These are phyloP conservation scores for Synanthedon vespiformis DNA, from an alignment of 2,888 invertebrate genomes.

Conservation along the genomic window DNA sequence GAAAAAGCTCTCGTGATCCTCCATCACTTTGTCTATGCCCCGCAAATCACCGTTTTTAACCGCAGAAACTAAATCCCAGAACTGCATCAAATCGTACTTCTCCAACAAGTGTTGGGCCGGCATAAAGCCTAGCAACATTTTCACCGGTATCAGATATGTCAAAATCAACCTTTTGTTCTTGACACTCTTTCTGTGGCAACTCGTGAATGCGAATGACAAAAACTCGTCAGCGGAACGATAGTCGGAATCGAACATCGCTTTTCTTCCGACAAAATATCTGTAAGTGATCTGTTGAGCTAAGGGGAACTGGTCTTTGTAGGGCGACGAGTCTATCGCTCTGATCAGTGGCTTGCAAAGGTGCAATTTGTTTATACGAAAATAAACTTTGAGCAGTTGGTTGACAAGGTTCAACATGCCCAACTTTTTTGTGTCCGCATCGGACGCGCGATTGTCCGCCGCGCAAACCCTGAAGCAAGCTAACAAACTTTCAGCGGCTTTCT, in stretches of 20 bases:
- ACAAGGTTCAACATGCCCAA: conserved; percentile 96
- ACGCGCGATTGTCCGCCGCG: conserved; percentile 92
- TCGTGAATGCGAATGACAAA: conserved; percentile 91
- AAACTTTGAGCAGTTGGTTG: conserved; percentile 95
- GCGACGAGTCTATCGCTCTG: conserved; percentile 94
- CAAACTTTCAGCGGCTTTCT: conserved; percentile 93
- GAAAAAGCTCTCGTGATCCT: conserved; percentile 90
- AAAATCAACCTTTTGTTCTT: conserved; percentile 93
- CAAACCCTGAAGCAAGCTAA: conserved; percentile 95
- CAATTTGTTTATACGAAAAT: conserved; percentile 91
- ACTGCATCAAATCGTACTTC: conserved; percentile 92
- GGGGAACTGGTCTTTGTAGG: conserved; percentile 89
- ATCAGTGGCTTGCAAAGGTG: conserved; percentile 95
- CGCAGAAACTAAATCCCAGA: conserved; percentile 88
- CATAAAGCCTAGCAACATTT: conserved; percentile 96
- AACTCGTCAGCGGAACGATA: conserved; percentile 93
- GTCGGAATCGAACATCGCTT: conserved; percentile 98
- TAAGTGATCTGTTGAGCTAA: conserved; percentile 96
- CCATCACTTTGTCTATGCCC: conserved; percentile 85
- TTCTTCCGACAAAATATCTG: conserved; percentile 95
- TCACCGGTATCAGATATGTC: conserved; percentile 95
- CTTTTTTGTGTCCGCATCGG: conserved; percentile 92
- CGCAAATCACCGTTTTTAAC: conserved; percentile 91
- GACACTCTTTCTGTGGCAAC: conserved; percentile 83
- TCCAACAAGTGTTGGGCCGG: conserved; percentile 84